phyloP scores from a whole-genome alignment of 2,888 invertebrate species.

The Diachrysia chrysitis region DNA sequence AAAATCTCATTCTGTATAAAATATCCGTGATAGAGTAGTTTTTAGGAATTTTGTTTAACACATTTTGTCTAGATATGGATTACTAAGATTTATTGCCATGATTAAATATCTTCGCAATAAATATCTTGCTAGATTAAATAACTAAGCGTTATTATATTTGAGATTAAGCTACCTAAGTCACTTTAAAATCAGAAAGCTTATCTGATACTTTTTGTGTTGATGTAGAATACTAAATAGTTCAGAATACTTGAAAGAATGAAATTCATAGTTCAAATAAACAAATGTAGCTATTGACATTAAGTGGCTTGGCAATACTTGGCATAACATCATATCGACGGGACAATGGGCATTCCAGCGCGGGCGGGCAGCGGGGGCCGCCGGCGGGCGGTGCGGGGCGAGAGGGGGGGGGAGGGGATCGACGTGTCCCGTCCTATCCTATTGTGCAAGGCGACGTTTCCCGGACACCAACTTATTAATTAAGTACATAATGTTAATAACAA shows the following conservation, averaged over 20 bases:
- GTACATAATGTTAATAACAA: conserved; percentile 66
- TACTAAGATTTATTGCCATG: too few species aligned
- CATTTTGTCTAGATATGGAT: background rate
- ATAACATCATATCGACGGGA: conserved; percentile 83
- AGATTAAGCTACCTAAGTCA: background rate
- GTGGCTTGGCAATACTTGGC: conserved; percentile 80
- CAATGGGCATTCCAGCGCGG: conserved; percentile 83
- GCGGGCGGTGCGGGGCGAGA: conserved; percentile 54
- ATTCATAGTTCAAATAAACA: conserved; percentile 65
- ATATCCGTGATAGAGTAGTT: background rate
- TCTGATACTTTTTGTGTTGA: background rate
- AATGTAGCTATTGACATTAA: conserved; percentile 77
- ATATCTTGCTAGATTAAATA: too few species aligned
- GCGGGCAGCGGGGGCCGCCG: conserved; percentile 60
- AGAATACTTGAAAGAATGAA: conserved; percentile 42
- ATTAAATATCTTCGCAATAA: too few species aligned
- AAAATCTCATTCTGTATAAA: background rate
- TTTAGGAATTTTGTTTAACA: background rate
- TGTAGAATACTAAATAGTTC: conserved; percentile 10
- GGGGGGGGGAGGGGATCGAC: conserved; percentile 64
- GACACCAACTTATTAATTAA: conserved; percentile 76
- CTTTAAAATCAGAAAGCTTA: background rate
- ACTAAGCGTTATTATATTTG: too few species aligned
- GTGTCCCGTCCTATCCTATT: conserved; percentile 77
- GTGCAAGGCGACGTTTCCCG: conserved; percentile 71